These are phyloP conservation scores for Lacanobia wlatinum DNA, from an alignment of 2,888 invertebrate species.

Conservation along the genomic window DNA sequence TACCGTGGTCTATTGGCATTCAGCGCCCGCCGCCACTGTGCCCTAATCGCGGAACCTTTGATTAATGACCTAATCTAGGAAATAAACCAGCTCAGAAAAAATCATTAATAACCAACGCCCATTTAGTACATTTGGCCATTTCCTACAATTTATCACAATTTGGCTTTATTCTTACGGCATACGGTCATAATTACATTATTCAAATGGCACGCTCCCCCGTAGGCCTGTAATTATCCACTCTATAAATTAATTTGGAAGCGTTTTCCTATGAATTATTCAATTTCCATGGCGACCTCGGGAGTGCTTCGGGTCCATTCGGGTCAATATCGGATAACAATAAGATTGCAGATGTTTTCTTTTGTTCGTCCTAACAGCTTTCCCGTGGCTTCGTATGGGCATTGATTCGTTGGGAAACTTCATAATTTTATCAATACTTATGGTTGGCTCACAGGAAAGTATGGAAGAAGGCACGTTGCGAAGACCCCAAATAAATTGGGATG, in stretches of 20 bases:
- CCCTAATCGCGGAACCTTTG: slow-evolving; percentile 60
- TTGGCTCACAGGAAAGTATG: neutral
- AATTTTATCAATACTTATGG: neutral
- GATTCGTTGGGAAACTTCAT: neutral
- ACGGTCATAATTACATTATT: slow-evolving; percentile 64
- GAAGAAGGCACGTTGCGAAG: neutral
- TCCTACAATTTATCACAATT: slow-evolving; percentile 63
- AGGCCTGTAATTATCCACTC: slow-evolving; percentile 61
- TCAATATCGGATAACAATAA: slow-evolving; percentile 53
- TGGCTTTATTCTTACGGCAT: slow-evolving; percentile 55
- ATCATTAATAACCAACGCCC: slow-evolving; percentile 55
- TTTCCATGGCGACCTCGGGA: slow-evolving; percentile 29
- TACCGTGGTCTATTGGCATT: slow-evolving; percentile 39
- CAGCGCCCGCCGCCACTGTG: slow-evolving; percentile 52
- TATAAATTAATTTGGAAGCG: slow-evolving; percentile 64
- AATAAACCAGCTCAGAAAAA: slow-evolving; percentile 61
- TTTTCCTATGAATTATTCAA: slow-evolving; percentile 63
- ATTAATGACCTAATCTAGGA: slow-evolving; percentile 61
- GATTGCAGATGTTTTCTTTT: slow-evolving; percentile 47
- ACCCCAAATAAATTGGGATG: neutral
- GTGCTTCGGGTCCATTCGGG: slow-evolving; percentile 39
- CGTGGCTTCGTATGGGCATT: neutral
- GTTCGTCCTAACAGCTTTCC: slow-evolving; percentile 24
- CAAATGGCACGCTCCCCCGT: slow-evolving; percentile 52
- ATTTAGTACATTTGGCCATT: slow-evolving; percentile 60